phyloP scores from a whole-genome alignment of 2,113 vertebrate species.

The Lasiurus cinereus region DNA sequence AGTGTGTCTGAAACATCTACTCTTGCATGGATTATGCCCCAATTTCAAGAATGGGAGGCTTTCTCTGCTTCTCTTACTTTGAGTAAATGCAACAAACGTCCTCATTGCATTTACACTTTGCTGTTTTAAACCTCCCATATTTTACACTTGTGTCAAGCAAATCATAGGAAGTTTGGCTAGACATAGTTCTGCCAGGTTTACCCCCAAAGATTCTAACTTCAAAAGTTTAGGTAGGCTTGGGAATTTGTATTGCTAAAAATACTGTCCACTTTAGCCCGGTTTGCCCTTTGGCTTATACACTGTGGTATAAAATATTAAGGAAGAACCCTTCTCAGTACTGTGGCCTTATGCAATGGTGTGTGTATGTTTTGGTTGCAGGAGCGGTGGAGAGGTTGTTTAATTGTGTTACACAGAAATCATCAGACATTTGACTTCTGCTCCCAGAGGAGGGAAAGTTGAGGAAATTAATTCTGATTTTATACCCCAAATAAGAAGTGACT shows the following conservation, averaged over 20 bases:
- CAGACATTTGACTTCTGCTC: background rate
- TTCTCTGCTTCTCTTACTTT: background rate
- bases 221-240: background rate
- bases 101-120: background rate
- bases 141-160: background rate
- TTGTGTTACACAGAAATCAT: background rate
- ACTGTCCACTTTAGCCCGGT: background rate
- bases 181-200: background rate
- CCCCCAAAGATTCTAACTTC: background rate
- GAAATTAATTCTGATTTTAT: conserved; percentile 59
- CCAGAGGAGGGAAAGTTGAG: background rate
- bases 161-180: background rate
- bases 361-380: background rate
- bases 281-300: background rate
- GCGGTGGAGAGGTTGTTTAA: background rate
- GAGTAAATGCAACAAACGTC: rapidly evolving
- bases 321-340: background rate
- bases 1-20: background rate
- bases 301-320: background rate
- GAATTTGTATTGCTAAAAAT: background rate
- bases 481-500: background rate
- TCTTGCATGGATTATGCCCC: background rate
- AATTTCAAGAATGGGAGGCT: background rate
- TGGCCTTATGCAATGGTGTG: background rate
- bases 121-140: background rate